Evolutionary conservation across 23 tunicate species (phyloP), one percentile per base, ranked within the genome.

Genomic region (Ascidia mentula): DNA sequence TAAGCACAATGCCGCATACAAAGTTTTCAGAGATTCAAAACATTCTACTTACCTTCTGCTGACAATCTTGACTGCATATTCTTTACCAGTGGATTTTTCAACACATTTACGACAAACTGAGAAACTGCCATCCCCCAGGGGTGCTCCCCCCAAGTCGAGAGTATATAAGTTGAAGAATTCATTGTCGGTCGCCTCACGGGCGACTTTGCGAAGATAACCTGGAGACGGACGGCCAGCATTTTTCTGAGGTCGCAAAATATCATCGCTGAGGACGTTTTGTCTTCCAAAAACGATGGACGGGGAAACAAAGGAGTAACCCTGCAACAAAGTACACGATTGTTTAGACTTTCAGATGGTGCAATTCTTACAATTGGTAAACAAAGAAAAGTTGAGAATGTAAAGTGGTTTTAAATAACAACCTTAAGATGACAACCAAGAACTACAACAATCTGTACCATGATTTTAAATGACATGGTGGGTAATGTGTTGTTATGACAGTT

Each of bases 61-160:
- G 36, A 84, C 74, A 28, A 93, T 93, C 59, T 93, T 93, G 34
- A 93, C 98, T 36, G 98, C 98, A 60, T 78, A 93, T 34, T 93
- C 89, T 72, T 80, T 80, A 6, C 93, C 93, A 18, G 87, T 88
- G 7, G 85, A 39, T 18, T 53, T 76, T 59, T 88, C 93, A 70
- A 79, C 76, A 60, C 98, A 93, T 46, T 84, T 76, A 8, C 98
- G 79, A 46, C 93, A 88, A 32, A 93, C 83, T 5, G 93, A 88
- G 73, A 88, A 93, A 72, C 98, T 93, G 40, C 98, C 98, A 46
- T 93, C 98, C 17, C 98, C 98, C 37, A 93, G 82, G 12, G 98
- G 92, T 59, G 60, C 46, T 22, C 83, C 78, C 45, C 40, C 36
- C 36, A 88, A 36, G 40, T 93, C 98, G 4, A 93, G 84, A 32